These are phyloP conservation scores for Antheraea assamensis DNA, from an alignment of 2,888 invertebrate species.

Conservation along the genomic window DNA sequence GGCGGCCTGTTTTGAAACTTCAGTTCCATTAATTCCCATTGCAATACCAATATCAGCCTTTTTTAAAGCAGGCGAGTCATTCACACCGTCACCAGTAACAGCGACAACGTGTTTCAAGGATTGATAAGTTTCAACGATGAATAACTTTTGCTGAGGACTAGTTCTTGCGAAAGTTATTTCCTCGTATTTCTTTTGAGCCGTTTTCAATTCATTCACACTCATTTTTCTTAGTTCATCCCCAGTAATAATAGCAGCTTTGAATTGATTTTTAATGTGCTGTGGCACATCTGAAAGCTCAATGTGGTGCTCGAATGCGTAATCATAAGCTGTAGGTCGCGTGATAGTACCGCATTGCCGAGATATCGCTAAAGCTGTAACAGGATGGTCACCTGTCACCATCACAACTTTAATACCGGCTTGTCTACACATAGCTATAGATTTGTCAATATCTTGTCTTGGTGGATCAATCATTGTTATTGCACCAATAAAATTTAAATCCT, in stretches of 20 bases:
- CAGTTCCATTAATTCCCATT: slow-evolving; percentile 90
- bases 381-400: slow-evolving; percentile 89
- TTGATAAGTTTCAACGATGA: slow-evolving; percentile 91
- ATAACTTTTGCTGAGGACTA: slow-evolving; percentile 85
- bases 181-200: slow-evolving; percentile 80
- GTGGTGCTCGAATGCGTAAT: slow-evolving; percentile 85
- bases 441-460: slow-evolving; percentile 84
- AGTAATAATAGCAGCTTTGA: slow-evolving; percentile 68
- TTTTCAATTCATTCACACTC: slow-evolving; percentile 79
- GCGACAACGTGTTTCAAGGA: slow-evolving; percentile 90
- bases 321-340: slow-evolving; percentile 85
- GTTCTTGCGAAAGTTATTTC: slow-evolving; percentile 90
- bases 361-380: slow-evolving; percentile 88
- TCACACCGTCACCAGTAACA: slow-evolving; percentile 95
- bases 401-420: slow-evolving; percentile 87
- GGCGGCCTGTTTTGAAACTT: slow-evolving; percentile 93
- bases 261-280: slow-evolving; percentile 65
- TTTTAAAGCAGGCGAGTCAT: slow-evolving; percentile 93
- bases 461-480: slow-evolving; percentile 89
- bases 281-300: slow-evolving; percentile 79
- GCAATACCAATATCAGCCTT: slow-evolving; percentile 92
- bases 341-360: slow-evolving; percentile 86
- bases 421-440: slow-evolving; percentile 85
- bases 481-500: slow-evolving; percentile 82
- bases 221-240: slow-evolving; percentile 83